phyloP scores from a whole-genome alignment of 2,797 vertebrate genomes.

The Peromyscus attwateri region DNA sequence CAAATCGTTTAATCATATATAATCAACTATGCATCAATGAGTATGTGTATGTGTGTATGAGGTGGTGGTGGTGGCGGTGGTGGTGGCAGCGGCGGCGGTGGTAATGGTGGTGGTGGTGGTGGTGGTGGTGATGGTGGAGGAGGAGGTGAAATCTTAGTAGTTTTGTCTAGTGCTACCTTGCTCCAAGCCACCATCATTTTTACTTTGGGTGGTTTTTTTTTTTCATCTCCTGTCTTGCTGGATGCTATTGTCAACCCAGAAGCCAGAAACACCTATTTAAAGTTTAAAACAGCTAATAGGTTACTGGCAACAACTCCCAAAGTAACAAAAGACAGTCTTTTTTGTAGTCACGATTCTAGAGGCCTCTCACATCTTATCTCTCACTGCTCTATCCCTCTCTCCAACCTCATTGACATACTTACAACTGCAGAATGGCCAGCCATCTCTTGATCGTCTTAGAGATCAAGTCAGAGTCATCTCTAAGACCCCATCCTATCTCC shows the following conservation, averaged over 20 bases:
- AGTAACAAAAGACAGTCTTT: background rate
- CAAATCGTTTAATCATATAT: background rate
- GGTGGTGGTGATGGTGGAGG: too few species aligned
- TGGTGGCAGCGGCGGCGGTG: too few species aligned
- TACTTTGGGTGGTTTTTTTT: background rate
- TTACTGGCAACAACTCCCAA: background rate
- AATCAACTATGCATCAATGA: background rate
- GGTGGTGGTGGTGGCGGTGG: background rate
- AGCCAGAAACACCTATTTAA: background rate
- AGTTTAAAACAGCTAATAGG: background rate
- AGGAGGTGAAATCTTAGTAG: background rate
- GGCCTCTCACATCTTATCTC: background rate
- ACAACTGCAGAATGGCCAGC: background rate
- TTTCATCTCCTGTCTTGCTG: background rate
- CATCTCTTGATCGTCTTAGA: background rate
- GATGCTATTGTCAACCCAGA: background rate
- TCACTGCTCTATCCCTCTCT: background rate
- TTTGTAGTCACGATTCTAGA: background rate
- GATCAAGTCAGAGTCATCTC: background rate
- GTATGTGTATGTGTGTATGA: rapidly evolving
- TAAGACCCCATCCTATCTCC: background rate
- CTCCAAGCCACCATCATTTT: background rate
- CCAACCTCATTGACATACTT: rapidly evolving
- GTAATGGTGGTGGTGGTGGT: too few species aligned
- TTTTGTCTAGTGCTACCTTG: background rate